Conservation (phyloP, 1,140 invertebrate genomes). For the Manduca sexta region DNA sequence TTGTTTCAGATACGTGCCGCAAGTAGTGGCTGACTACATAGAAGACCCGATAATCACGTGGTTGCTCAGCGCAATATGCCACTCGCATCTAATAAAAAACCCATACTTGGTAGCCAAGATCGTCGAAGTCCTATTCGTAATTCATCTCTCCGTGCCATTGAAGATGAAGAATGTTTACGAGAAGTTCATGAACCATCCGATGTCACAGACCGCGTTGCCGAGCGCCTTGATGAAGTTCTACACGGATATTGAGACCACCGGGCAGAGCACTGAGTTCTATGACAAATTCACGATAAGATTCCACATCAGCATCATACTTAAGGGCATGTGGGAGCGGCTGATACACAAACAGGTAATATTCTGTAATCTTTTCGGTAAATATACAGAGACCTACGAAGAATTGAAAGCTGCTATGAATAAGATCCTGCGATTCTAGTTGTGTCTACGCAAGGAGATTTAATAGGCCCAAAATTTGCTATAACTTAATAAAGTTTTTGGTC, state of each 20-base stretch:
- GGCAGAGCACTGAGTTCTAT: constrained; percentile 98
- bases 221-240: constrained; percentile 98
- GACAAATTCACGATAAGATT: constrained; percentile 99
- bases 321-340: constrained; percentile 87
- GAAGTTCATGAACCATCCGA: constrained; percentile 84
- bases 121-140: constrained; percentile 94
- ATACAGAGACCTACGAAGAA: too few species aligned
- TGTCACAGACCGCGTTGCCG: constrained; percentile 87
- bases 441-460: too few species aligned
- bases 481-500: too few species aligned
- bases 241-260: constrained; percentile 97
- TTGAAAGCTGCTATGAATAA: too few species aligned
- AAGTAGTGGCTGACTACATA: constrained; percentile 83
- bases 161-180: constrained; percentile 74
- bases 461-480: too few species aligned
- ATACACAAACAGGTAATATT: constrained; percentile 72
- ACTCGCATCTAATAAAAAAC: constrained; percentile 93
- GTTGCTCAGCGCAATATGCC: constrained; percentile 91
- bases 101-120: constrained; percentile 97
- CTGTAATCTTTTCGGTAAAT: too few species aligned
- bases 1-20: constrained; percentile 82
- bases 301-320: constrained; percentile 97
- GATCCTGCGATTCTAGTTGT: too few species aligned
- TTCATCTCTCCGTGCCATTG: constrained; percentile 88
- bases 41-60: constrained; percentile 90